phyloP scores from a whole-genome alignment of 2,113 vertebrate genomes.

The Chionomys nivalis region DNA sequence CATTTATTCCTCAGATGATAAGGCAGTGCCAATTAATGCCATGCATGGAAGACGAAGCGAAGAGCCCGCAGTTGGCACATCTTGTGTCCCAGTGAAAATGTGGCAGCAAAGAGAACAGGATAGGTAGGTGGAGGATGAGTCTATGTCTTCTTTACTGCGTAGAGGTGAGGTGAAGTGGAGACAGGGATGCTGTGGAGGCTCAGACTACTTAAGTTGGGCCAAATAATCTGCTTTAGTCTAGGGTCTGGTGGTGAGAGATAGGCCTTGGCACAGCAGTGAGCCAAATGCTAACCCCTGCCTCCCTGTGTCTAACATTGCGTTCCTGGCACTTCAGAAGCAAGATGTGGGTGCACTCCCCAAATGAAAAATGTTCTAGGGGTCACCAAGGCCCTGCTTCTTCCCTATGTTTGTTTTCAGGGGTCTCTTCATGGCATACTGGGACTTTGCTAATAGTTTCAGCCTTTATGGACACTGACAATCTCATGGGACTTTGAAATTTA shows the following conservation, averaged over 20 bases:
- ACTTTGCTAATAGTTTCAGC: conserved; percentile 1
- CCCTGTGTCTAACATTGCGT: neutral
- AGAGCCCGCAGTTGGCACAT: neutral
- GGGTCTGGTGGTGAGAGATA: neutral
- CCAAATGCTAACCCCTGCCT: neutral
- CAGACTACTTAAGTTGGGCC: neutral
- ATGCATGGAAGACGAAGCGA: neutral
- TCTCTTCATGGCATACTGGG: neutral
- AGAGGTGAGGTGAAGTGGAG: neutral
- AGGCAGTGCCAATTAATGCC: neutral
- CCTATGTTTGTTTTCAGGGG: neutral
- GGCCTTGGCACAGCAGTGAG: neutral
- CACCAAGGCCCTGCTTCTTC: neutral
- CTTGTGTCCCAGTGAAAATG: neutral
- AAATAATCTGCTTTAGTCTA: neutral
- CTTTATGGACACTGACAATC: conserved; percentile 33
- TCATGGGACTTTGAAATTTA: conserved; percentile 56
- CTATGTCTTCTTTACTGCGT: neutral
- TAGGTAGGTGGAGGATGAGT: neutral
- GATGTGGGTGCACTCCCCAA: neutral
- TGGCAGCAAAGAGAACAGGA: fast-evolving
- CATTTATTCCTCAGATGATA: neutral
- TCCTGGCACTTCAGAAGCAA: neutral
- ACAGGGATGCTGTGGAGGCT: neutral
- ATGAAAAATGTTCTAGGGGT: neutral